phyloP scores from a whole-genome alignment of 2,888 invertebrate genomes.

The Meliscaeva auricollis region DNA sequence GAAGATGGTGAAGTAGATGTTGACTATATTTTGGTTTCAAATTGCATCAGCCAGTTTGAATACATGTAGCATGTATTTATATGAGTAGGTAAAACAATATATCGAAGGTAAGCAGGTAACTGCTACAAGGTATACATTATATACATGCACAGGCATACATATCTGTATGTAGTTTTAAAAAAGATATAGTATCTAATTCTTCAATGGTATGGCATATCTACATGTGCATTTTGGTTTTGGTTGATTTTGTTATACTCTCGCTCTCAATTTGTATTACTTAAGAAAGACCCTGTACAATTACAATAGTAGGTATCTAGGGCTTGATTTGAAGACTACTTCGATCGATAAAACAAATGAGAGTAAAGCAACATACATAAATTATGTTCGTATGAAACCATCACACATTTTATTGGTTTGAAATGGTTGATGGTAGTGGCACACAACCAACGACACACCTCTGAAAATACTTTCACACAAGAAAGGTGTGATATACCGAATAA shows the following conservation, averaged over 20 bases:
- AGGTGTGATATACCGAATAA: no score
- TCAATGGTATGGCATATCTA: background rate
- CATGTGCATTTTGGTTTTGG: background rate
- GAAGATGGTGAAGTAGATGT: constrained; percentile 6
- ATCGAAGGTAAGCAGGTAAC: background rate
- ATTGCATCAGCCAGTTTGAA: constrained; percentile 71
- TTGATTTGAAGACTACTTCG: no score
- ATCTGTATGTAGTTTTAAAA: background rate
- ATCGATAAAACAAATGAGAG: background rate
- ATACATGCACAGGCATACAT: background rate
- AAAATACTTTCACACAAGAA: no score
- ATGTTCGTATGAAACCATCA: constrained; percentile 11
- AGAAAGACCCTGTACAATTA: background rate
- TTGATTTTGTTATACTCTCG: background rate
- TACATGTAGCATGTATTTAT: background rate
- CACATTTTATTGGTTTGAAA: background rate
- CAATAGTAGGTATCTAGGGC: background rate
- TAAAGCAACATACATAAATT: constrained; percentile 2
- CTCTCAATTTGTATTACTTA: background rate
- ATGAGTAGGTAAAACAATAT: background rate
- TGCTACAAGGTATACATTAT: background rate
- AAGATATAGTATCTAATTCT: constrained; percentile 1
- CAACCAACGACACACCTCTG: background rate
- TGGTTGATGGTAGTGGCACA: background rate
- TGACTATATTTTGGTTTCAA: constrained; percentile 43